Evolutionary conservation across 1,140 invertebrate species (phyloP).

Genomic region (Paralvinella palmiformis): DNA sequence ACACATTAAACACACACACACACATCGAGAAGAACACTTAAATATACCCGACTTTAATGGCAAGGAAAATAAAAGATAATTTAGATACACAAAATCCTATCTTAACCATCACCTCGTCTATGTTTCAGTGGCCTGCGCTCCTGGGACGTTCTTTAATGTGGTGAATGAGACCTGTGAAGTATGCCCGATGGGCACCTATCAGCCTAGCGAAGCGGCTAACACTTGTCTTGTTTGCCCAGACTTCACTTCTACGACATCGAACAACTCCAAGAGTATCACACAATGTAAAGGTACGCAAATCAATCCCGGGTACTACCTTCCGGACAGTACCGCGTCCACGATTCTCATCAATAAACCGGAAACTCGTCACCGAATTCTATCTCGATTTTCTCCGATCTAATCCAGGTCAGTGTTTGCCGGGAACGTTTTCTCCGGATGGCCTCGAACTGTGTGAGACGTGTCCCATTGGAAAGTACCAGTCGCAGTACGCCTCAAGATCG

Average conservation of each 20-base stretch:
- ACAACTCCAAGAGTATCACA: constrained; percentile 53
- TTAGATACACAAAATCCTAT: no score
- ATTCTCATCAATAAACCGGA: not conserved
- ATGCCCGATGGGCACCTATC: constrained; percentile 82
- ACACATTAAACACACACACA: no score
- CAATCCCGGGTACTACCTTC: not conserved
- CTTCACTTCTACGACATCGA: constrained; percentile 57
- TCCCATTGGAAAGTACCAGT: constrained; percentile 57
- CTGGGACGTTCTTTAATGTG: constrained; percentile 84
- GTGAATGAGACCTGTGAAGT: constrained; percentile 81
- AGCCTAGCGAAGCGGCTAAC: constrained; percentile 54
- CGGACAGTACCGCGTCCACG: not conserved
- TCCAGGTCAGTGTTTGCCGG: constrained; percentile 53
- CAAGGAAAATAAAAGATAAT: no score
- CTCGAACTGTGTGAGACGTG: constrained; percentile 60
- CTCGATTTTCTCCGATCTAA: not conserved
- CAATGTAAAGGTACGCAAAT: constrained; percentile 58
- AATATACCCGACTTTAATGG: no score
- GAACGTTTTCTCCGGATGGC: constrained; percentile 51
- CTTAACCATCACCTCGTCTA: no score
- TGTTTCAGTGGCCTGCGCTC: constrained; percentile 83
- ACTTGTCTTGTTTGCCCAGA: constrained; percentile 58
- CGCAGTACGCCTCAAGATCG: constrained; percentile 54
- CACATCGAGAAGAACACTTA: no score
- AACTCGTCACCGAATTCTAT: not conserved